Base-by-base conservation (phyloP, 2,888 invertebrate genomes). In the Lumbricus terrestris region DNA sequence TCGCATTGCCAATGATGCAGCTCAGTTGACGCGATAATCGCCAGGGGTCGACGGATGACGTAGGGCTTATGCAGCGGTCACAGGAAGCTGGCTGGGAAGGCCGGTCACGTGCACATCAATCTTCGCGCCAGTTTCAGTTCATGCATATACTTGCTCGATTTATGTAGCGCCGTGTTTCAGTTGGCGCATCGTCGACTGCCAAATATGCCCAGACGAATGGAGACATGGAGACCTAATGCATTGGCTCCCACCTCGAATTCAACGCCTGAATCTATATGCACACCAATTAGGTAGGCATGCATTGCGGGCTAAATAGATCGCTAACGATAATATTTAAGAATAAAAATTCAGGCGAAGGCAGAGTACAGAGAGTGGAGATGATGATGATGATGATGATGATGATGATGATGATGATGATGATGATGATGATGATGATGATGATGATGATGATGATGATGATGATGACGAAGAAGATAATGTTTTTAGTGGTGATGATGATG, bases 21-120 rank as follows among this genome's bases (percentile, higher is more conserved):
- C 16, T 85, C 23, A 34, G 34, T 85, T 85, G 85, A 85, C 85
- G 35, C 85, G 85, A 85, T 85, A 85, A 85, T 85, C 85, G 85
- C 85, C 85, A 85, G 85, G 16, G 85, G 85, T 85, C 85, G 85
- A 18, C 0, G 85, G 85, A 85, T 37, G 85, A 85, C 85, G 37
- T 37, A 85, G 85, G 37, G 35, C 37, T 85, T 35, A 37, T 85
- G n/a, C 85, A 35, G 23, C 18, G 20, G n/a, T n/a, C 34, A 16
- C 85, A 29, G 37, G 85, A 37, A 33, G 16, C 13, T 20, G 34
- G 23, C 34, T 34, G 85, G 2, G 85, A 85, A 35, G 85, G 69
- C 69, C 29, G 69, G 69, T 69, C 69, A 69, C 69, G 69, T 69
- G 69, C 69, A n/a, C 69, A 69, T 69, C 69, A 69, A 69, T 69